phyloP scores from a whole-genome alignment of 2,113 vertebrate species.

The Calidris pygmaea region DNA sequence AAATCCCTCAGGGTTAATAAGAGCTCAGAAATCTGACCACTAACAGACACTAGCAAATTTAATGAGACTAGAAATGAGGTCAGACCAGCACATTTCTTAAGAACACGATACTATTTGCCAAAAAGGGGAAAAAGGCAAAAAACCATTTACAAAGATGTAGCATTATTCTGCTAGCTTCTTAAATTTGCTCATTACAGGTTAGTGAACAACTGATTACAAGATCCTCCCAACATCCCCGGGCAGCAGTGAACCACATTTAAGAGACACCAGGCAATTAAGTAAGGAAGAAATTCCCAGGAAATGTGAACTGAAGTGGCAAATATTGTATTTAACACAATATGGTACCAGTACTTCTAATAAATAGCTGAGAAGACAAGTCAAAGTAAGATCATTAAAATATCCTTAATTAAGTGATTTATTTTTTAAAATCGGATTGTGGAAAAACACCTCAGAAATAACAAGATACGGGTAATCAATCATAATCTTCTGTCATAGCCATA shows the following conservation, averaged over 20 bases:
- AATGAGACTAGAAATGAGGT: constrained; percentile 49
- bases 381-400: neutral
- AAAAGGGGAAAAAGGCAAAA: neutral
- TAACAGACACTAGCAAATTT: constrained; percentile 25
- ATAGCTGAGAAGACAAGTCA: neutral
- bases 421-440: neutral
- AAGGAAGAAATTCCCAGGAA: constrained; percentile 10
- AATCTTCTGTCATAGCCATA: neutral
- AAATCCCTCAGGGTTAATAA: constrained; percentile 14
- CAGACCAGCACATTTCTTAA: constrained; percentile 19
- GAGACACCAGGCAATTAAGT: constrained; percentile 16
- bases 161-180: neutral
- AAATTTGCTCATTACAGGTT: constrained; percentile 34
- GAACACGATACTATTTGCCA: neutral
- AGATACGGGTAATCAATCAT: neutral
- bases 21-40: neutral
- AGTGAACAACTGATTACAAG: constrained; percentile 35
- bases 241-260: neutral
- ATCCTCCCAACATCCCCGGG: neutral
- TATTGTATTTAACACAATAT: neutral
- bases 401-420: neutral
- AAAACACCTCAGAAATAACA: neutral
- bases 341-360: neutral
- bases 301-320: neutral
- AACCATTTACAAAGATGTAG: neutral